Evolutionary conservation across 2,888 invertebrate genomes (phyloP).

Genomic region (Orchestes rusci): DNA sequence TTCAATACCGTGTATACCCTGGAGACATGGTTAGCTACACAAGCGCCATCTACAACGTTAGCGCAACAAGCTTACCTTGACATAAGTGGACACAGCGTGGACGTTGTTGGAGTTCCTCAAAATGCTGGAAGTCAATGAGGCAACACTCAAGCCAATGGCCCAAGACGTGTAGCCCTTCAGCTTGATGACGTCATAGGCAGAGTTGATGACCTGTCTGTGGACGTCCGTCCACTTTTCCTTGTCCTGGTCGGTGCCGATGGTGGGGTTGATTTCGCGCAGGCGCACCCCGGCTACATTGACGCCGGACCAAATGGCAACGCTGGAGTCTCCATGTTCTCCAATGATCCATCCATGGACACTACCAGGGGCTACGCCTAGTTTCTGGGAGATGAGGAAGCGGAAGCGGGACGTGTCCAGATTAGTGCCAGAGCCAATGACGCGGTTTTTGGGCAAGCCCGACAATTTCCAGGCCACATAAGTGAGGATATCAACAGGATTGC

Average conservation of each 20-base stretch:
- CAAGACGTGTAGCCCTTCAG: constrained; percentile 88
- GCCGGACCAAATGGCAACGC: constrained; percentile 84
- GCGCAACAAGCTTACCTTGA: constrained; percentile 51
- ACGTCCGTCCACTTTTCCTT: constrained; percentile 71
- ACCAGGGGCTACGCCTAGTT: constrained; percentile 70
- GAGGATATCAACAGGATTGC: constrained; percentile 88
- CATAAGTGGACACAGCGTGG: constrained; percentile 70
- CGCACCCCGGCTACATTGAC: constrained; percentile 88
- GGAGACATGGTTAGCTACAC: no score
- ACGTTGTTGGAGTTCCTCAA: constrained; percentile 67
- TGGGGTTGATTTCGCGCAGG: constrained; percentile 68
- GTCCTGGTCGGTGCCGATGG: constrained; percentile 65
- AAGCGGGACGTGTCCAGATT: constrained; percentile 86
- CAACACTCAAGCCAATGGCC: constrained; percentile 79
- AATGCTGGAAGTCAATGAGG: constrained; percentile 63
- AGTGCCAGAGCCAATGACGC: constrained; percentile 88
- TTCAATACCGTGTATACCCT: constrained; percentile 76
- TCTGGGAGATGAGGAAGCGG: constrained; percentile 79
- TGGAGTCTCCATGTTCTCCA: constrained; percentile 83
- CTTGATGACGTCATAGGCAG: constrained; percentile 82
- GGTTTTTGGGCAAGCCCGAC: constrained; percentile 77
- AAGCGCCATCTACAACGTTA: no score
- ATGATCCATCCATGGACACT: constrained; percentile 91
- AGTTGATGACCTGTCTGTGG: constrained; percentile 75
- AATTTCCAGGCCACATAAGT: constrained; percentile 94